phyloP scores from a whole-genome alignment of 2,797 vertebrate genomes.

The Tinamus major region DNA sequence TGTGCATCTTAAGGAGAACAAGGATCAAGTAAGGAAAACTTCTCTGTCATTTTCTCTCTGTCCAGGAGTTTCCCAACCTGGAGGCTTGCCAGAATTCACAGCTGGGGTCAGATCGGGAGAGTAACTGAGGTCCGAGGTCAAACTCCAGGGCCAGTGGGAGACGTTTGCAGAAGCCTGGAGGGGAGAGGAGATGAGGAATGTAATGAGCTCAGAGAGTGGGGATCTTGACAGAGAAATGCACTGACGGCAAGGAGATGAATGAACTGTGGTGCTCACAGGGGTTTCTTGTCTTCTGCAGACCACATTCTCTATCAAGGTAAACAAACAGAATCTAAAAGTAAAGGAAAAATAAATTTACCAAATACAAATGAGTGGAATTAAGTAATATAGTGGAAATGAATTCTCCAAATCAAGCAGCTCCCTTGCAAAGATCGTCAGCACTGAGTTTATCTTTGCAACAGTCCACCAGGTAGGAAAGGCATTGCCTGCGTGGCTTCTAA shows the following conservation, averaged over 20 bases:
- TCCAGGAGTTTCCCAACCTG: not conserved
- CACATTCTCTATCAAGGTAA: not conserved
- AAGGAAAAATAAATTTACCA: not conserved
- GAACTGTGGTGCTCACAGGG: not conserved
- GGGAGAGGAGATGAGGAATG: conserved; percentile 40
- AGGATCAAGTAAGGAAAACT: conserved; percentile 1
- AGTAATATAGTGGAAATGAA: not conserved
- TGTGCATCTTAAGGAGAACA: accelerated
- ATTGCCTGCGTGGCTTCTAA: not conserved
- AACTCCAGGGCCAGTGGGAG: conserved; percentile 39
- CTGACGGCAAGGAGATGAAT: conserved; percentile 44
- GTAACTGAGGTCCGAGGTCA: conserved; percentile 59
- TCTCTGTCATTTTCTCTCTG: not conserved
- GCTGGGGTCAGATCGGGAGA: conserved; percentile 49
- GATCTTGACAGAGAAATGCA: conserved; percentile 42
- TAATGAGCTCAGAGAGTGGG: conserved; percentile 35
- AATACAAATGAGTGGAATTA: not conserved
- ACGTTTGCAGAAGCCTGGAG: conserved; percentile 74
- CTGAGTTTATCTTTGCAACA: not conserved
- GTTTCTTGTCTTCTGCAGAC: conserved; percentile 4
- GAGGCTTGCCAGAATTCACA: conserved; percentile 41
- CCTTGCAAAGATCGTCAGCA: conserved; percentile 1
- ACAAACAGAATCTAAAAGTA: conserved; percentile 5
- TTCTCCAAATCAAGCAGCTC: not conserved
- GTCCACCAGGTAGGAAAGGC: not conserved